Conservation (phyloP, 2,888 invertebrate genomes). For the Blomia tropicalis region DNA sequence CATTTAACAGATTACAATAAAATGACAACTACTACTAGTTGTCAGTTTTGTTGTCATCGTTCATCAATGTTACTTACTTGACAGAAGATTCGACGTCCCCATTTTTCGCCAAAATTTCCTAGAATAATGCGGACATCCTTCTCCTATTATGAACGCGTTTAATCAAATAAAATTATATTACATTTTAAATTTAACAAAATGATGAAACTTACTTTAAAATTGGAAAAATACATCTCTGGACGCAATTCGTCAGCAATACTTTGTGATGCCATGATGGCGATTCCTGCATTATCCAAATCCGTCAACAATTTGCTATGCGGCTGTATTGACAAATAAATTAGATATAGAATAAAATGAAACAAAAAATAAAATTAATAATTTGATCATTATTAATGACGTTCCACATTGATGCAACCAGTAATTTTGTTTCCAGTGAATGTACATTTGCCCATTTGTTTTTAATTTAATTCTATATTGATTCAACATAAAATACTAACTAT, state of each 20-base stretch:
- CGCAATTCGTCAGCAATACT: constrained; percentile 66
- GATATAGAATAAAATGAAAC: neutral
- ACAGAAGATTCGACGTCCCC: constrained; percentile 54
- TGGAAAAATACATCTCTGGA: constrained; percentile 32
- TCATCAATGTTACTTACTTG: constrained; percentile 33
- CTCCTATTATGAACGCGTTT: constrained; percentile 46
- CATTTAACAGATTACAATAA: neutral
- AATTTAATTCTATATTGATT: too few relatives aligned
- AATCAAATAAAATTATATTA: neutral
- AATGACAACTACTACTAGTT: neutral
- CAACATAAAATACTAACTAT: too few relatives aligned
- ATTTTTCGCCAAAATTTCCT: constrained; percentile 85
- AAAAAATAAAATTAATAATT: too few relatives aligned
- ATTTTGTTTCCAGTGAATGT: too few relatives aligned
- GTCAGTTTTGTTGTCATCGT: neutral
- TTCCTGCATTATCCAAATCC: constrained; percentile 60
- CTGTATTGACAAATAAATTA: constrained; percentile 36
- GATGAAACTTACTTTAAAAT: constrained; percentile 33
- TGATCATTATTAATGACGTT: too few relatives aligned
- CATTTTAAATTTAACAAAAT: neutral
- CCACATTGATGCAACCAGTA: too few relatives aligned
- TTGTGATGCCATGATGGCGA: constrained; percentile 64
- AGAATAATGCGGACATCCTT: constrained; percentile 86
- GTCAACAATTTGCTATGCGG: constrained; percentile 74
- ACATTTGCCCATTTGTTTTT: too few relatives aligned